Evolutionary conservation across 2,113 vertebrate species (phyloP), one percentile per base, ranked within the genome.

Genomic region (Poecile atricapillus): DNA sequence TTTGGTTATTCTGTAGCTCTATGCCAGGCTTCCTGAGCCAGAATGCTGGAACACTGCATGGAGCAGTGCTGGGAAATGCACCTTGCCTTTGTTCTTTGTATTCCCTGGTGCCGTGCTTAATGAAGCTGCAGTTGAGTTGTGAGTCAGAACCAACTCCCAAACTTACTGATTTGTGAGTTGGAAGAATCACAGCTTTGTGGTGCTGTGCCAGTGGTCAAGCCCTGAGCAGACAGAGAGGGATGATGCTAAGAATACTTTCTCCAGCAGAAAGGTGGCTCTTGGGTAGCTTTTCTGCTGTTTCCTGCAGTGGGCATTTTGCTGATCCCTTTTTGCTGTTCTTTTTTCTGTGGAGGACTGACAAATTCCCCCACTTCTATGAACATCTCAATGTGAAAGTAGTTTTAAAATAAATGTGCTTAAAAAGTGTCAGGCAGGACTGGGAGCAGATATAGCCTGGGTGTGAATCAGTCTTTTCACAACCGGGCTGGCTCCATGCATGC

Each of bases 401-500:
- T 82, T 78, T 43, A 37, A 82, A 79, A 79, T 77, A 71, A 71
- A 49, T 9, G 4, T 80, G 4, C 67, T 89, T 47, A n/a, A 59
- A n/a, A 87, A 95, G 69, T 47, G 55, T 18, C 47, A 80, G 75
- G 33, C 55, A 41, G 52, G 68, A 10, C 68, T 67, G 78, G 49
- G 56, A 73, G 69, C 65, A 85, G 80, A 43, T 88, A n/a, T 1
- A 79, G 83, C 6, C 76, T 10, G 59, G 49, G 10, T 82, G 73
- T 91, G 93, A 95, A 89, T 95, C 65, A 41, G 76, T 52, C 77
- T 64, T 87, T 95, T 92, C 53, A 89, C 35, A 63, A 55, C 15
- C 22, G 39, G 63, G 39, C 68, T 89, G 73, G 21, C 35, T 84
- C 84, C 47, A 39, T 88, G 53, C 7, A 0, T 64, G 75, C 28